Evolutionary conservation across 2,113 vertebrate genomes (phyloP), one percentile per base, ranked within the genome.

Genomic region (Passerina amoena): DNA sequence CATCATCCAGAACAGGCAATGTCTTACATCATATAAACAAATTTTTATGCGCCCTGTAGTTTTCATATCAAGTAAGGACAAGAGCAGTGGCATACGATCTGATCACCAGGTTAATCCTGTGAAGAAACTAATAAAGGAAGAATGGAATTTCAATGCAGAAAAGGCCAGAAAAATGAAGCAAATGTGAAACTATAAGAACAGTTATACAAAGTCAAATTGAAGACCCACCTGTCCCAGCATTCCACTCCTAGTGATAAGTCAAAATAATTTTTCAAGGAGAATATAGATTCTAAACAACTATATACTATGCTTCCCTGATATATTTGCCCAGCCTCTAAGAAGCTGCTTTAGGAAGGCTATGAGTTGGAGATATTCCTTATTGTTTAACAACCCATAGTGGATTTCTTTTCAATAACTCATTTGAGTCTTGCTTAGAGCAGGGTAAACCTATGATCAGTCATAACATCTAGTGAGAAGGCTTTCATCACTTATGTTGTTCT

Each of bases 181-280:
- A 16, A 45, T 15, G 14, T n/a, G 21, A 47, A 18, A 70, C 30
- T 10, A 2, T 40, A 69, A 30, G 10, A 45, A 42, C 10, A 89
- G 28, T 53, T 48, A 50, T 20, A 28, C 2, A 53, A 51, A 19
- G 12, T 56, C 17, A 44, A 8, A 30, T 3, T 72, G 35, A 81
- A 72, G 30, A 17, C 10, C 8, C 1, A n/a, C 10, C 1, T 35
- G 2, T 48, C 9, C 6, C 24, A 48, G 3, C 19, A 61, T 61
- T 23, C 9, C 2, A 30, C 53, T 24, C 6, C 5, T 18, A 37
- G 6, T 40, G 20, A 73, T 31, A 21, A 37, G 7, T 6, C 19
- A 63, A 82, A 40, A 18, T 12, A 73, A 7, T 44, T 65, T 78
- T 51, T 60, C 31, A 82, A 25, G 12, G 20, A 66, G 9, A 59